These are phyloP conservation scores for Panagrolaimus sp. DNA, from an alignment of 1,140 invertebrate genomes.

Conservation along the genomic window DNA sequence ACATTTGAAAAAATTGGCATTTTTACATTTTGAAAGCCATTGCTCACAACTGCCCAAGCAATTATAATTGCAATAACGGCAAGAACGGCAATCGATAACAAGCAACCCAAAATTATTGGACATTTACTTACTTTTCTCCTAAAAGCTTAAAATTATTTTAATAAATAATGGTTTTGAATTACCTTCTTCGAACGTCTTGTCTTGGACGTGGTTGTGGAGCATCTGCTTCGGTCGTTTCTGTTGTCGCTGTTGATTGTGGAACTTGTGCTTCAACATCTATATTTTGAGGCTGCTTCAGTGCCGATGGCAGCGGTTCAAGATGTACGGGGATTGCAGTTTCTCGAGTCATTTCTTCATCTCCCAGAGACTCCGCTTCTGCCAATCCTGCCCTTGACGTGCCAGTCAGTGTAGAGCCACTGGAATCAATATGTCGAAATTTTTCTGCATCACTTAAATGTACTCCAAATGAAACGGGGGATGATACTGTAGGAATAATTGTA, in stretches of 20 bases:
- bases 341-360: not conserved
- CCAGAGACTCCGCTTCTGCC: not conserved
- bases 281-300: too few species aligned
- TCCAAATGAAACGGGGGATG: not conserved
- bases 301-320: too few species aligned
- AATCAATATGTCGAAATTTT: slow-evolving; percentile 1
- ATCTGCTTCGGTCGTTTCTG: too few species aligned
- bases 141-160: too few species aligned
- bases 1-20: not conserved
- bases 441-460: not conserved
- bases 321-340: too few species aligned
- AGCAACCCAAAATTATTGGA: not conserved
- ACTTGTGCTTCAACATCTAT: too few species aligned
- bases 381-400: not conserved
- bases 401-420: not conserved
- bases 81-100: not conserved
- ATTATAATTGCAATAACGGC: slow-evolving; percentile 7
- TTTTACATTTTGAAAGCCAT: slow-evolving; percentile 2
- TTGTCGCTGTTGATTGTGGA: too few species aligned
- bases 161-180: too few species aligned
- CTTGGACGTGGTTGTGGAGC: too few species aligned
- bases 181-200: too few species aligned
- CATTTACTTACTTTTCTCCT: too few species aligned
- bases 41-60: not conserved
- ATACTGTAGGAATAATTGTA: not conserved